These are phyloP conservation scores for Hedychridium roseum DNA, from an alignment of 2,888 invertebrate species.

Conservation along the genomic window DNA sequence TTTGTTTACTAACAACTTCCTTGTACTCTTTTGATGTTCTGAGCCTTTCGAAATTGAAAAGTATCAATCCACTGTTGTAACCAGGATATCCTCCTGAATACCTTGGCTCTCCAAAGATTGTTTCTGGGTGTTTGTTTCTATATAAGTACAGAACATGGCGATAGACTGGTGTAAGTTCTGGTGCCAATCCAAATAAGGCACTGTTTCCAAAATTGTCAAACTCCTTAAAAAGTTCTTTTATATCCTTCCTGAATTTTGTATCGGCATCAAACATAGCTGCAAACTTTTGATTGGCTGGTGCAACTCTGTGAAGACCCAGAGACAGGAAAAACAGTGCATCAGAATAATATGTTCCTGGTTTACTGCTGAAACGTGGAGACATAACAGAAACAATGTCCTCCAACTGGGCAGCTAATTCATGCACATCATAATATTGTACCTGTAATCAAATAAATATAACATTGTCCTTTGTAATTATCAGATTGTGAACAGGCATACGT, in stretches of 20 bases:
- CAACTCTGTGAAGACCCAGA: slow-evolving; percentile 75
- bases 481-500: neutral
- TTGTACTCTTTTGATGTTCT: slow-evolving; percentile 71
- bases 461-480: neutral
- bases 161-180: slow-evolving; percentile 82
- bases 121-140: slow-evolving; percentile 70
- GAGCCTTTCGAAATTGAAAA: slow-evolving; percentile 74
- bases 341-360: slow-evolving; percentile 78
- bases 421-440: slow-evolving; percentile 71
- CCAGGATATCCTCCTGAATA: slow-evolving; percentile 73
- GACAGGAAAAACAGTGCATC: slow-evolving; percentile 83
- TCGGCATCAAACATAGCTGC: slow-evolving; percentile 82
- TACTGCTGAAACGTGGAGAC: slow-evolving; percentile 76
- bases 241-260: slow-evolving; percentile 75
- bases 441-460: slow-evolving; percentile 36
- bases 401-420: slow-evolving; percentile 68
- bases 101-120: slow-evolving; percentile 68
- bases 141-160: slow-evolving; percentile 76
- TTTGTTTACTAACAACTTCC: slow-evolving; percentile 66
- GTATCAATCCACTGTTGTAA: slow-evolving; percentile 81
- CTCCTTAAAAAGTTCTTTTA: slow-evolving; percentile 72
- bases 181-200: slow-evolving; percentile 76
- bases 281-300: slow-evolving; percentile 69
- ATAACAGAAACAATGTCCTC: slow-evolving; percentile 72
- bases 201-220: slow-evolving; percentile 72